phyloP scores from a whole-genome alignment of 2,888 invertebrate genomes.

The Anarsia innoxiella region DNA sequence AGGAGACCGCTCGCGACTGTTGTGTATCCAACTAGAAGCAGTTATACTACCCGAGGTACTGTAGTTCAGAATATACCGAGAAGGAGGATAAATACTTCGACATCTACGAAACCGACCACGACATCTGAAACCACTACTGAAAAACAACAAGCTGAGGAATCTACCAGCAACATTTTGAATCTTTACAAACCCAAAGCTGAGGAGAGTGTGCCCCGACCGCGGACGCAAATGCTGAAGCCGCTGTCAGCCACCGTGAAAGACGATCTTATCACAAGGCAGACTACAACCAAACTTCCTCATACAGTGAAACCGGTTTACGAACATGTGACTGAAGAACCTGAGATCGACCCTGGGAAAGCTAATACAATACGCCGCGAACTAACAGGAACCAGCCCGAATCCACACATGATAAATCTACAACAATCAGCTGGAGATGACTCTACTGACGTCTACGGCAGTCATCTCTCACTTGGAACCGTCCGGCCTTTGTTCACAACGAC shows the following conservation, averaged over 20 bases:
- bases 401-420: constrained; percentile 73
- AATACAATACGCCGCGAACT: constrained; percentile 79
- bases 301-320: constrained; percentile 74
- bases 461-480: constrained; percentile 77
- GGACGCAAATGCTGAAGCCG: constrained; percentile 55
- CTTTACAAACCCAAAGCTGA: constrained; percentile 52
- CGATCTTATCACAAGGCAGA: constrained; percentile 56
- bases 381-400: constrained; percentile 70
- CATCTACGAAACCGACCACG: constrained; percentile 43
- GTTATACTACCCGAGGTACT: constrained; percentile 74
- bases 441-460: constrained; percentile 80
- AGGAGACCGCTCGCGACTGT: constrained; percentile 67
- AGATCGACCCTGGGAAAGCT: constrained; percentile 55
- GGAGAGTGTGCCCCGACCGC: constrained; percentile 35
- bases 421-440: constrained; percentile 79
- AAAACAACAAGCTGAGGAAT: constrained; percentile 40
- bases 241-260: constrained; percentile 44
- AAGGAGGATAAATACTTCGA: constrained; percentile 40
- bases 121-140: constrained; percentile 41
- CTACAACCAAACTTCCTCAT: constrained; percentile 50
- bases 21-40: constrained; percentile 69
- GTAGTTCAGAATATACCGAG: constrained; percentile 80
- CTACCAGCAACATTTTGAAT: constrained; percentile 49
- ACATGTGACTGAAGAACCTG: constrained; percentile 54
- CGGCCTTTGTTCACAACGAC: constrained; percentile 81